Percentiles rank a stretch among this genome's conserved stretches.
Evolutionary conservation across 2,888 invertebrate species (phyloP).

Genomic region (Seladonia tumulorum): DNA sequence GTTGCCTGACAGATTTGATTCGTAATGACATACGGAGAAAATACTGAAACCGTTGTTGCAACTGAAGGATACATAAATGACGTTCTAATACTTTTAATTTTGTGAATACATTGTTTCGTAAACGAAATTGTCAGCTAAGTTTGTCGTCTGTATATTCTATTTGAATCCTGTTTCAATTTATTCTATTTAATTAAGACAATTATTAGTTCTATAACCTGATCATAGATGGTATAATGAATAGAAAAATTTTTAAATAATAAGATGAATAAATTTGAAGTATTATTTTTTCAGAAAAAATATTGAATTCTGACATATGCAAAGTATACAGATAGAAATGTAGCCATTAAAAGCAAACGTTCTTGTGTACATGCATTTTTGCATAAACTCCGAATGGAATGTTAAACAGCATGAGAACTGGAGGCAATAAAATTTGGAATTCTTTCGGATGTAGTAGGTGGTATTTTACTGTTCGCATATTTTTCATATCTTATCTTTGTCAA

Average conservation of each 20-base stretch:
- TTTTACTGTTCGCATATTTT: slow-evolving; percentile 14
- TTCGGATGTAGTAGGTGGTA: background rate
- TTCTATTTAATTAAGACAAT: too few relatives aligned
- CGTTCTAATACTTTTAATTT: too few relatives aligned
- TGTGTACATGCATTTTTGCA: background rate
- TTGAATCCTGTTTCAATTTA: too few relatives aligned
- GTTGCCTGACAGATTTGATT: background rate
- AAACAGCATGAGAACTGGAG: background rate
- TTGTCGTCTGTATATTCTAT: too few relatives aligned
- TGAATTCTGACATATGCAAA: background rate
- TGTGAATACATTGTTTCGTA: too few relatives aligned
- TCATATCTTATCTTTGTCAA: slow-evolving; percentile 13
- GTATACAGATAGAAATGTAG: background rate
- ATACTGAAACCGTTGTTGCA: background rate
- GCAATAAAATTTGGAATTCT: background rate
- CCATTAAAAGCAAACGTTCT: background rate
- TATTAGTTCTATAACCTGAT: too few relatives aligned
- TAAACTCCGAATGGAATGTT: background rate
- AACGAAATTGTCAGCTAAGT: too few relatives aligned
- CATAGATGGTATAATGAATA: too few relatives aligned
- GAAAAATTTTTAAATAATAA: background rate
- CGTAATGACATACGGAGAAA: background rate
- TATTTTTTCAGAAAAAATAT: background rate
- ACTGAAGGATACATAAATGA: too few relatives aligned
- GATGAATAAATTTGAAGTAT: too few relatives aligned